Percentiles rank a stretch among this genome's conserved stretches.
Evolutionary conservation across 2,113 vertebrate genomes (phyloP).

Genomic region (Dendrocopos noguchii): DNA sequence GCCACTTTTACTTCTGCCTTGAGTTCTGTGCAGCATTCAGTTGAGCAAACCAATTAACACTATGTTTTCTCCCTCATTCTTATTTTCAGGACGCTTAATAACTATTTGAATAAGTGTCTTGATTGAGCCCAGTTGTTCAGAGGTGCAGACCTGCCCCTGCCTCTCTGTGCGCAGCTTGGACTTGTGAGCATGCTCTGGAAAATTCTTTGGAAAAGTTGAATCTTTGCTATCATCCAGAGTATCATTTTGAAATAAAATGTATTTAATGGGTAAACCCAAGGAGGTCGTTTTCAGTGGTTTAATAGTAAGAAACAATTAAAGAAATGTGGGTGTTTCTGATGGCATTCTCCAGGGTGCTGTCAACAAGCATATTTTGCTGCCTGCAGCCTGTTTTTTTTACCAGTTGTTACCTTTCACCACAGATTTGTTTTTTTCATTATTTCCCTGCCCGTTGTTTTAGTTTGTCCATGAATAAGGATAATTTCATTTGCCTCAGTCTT

Average conservation of each 20-base stretch:
- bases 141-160: not conserved
- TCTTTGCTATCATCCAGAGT: not conserved
- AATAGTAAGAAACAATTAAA: slow-evolving; percentile 15
- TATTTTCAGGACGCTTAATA: not conserved
- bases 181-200: not conserved
- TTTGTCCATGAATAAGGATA: slow-evolving; percentile 32
- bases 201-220: not conserved
- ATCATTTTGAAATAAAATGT: not conserved
- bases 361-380: not conserved
- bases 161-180: not conserved
- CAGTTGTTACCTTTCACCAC: not conserved
- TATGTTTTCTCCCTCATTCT: not conserved
- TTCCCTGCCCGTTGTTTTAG: slow-evolving; percentile 43
- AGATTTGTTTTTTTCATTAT: not conserved
- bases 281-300: not conserved
- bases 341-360: not conserved
- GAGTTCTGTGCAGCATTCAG: not conserved
- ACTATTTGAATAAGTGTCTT: not conserved
- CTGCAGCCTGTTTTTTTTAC: not conserved
- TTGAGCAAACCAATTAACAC: not conserved
- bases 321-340: not conserved
- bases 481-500: slow-evolving; percentile 38
- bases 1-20: not conserved
- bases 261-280: not conserved
- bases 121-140: not conserved